phyloP scores from a whole-genome alignment of 1,140 invertebrate genomes.

The Carposina sasakii region DNA sequence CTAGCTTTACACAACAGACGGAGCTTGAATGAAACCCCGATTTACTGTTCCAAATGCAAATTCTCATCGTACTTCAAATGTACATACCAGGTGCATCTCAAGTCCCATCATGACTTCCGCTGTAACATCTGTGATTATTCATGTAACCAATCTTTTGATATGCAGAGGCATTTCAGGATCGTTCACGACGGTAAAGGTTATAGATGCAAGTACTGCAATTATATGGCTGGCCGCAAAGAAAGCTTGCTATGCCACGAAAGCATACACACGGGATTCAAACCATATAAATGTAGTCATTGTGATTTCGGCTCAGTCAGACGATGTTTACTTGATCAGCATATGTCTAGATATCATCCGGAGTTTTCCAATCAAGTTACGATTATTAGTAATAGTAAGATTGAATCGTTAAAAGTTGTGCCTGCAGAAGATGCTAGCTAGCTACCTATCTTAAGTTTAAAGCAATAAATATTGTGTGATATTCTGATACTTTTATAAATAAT shows the following conservation, averaged over 20 bases:
- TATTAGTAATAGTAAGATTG: conserved; percentile 32
- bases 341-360: conserved; percentile 36
- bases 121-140: conserved; percentile 39
- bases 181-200: conserved; percentile 34
- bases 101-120: conserved; percentile 36
- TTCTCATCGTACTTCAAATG: conserved; percentile 43
- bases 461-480: too few species aligned
- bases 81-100: conserved; percentile 39
- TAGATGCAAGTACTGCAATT: conserved; percentile 47
- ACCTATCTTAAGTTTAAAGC: too few species aligned
- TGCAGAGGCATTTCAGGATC: conserved; percentile 34
- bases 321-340: conserved; percentile 33
- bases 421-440: too few species aligned
- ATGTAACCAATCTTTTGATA: conserved; percentile 43
- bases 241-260: conserved; percentile 41
- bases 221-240: conserved; percentile 35
- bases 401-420: conserved; percentile 31
- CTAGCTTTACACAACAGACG: conserved; percentile 48
- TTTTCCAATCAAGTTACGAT: conserved; percentile 25
- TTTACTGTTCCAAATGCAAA: conserved; percentile 30
- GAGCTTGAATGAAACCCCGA: conserved; percentile 20
- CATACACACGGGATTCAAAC: conserved; percentile 44
- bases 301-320: conserved; percentile 36
- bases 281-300: conserved; percentile 39
- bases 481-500: too few species aligned